Base-by-base conservation (phyloP, 2,797 vertebrate genomes). In the Sciurus vulgaris region DNA sequence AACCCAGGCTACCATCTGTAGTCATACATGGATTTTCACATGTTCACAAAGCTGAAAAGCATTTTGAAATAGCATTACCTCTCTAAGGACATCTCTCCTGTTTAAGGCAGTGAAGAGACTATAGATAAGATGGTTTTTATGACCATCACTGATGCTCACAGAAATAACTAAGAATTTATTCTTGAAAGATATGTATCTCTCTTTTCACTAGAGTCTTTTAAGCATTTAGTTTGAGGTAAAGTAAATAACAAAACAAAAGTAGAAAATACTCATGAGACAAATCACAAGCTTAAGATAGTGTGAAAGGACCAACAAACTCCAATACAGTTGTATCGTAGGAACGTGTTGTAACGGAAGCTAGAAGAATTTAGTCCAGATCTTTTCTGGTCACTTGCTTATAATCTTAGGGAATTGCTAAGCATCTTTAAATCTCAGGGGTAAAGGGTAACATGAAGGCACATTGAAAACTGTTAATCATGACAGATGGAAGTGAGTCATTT, bases 1-100 rank as follows among this genome's bases (percentile, higher is more conserved):
- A 85, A 61, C 12, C 1, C 44, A 94, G 63, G 30, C 49, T 95
- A 59, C 54, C 30, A 86, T 78, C 49, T 86, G 20, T 77, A 83
- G 41, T 84, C 44, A 91, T 38, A 90, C 14, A 15, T 47, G 69
- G 41, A 79, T 84, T 47, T 72, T 85, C 41, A 84, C 49, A 85
- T 76, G 15, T 56, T 84, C 26, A 26, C 8, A 86, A 72, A 63
- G 30, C 63, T 67, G 33, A 26, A 70, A 94, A 94, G 11, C 78
- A 91, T 87, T 95, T 87, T 18, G 67, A 96, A 86, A 88, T n/a
- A 94, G 28, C 0, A 7, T 56, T 89, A 51, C 15, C 20, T 89
- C 18, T 69, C 22, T 49, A 89, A 95, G 35, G 44, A 70, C 24
- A 69, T 88, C 2, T 51, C 9, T 94, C 3, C 82, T 93, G 77